Evolutionary conservation across 2,113 vertebrate species (phyloP), one percentile per base, ranked within the genome.

Genomic region (Thomomys bottae): DNA sequence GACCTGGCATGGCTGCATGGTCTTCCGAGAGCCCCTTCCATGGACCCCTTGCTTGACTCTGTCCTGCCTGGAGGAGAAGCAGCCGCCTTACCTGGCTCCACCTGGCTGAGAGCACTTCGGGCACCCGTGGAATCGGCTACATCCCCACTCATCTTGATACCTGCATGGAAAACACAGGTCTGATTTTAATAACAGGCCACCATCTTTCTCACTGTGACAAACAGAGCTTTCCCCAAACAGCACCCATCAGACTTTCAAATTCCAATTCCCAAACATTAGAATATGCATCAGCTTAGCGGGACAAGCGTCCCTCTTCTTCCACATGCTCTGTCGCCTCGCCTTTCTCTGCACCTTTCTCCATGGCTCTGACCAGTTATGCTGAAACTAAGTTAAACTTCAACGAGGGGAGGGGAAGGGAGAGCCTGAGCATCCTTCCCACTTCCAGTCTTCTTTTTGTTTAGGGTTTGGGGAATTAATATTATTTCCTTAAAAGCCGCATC

Each of bases 121-220:
- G 97, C 94, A 54, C 99, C 99, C 67, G 98, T 98, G 96, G 98
- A 98, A 95, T 99, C 98, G 76, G 98, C 98, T 2, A 98, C 95
- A 94, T 99, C 98, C 64, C 98, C 97, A 92, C 99, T 99, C 99
- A 99, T 99, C 98, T 99, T 99, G 98, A 99, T 98, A 98, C 98
- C 98, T 99, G 98, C 76, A 95, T 95, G 96, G 94, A 97, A 98
- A 98, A 98, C 98, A 98, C 97, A 98, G 14, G 14, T 15, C 98
- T 97, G 97, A 98, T 98, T 98, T 99, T 98, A 98, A 98, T 98
- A 98, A 97, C 97, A 97, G 97, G 98, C 98, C 98, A 98, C 96
- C 97, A 97, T 94, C 83, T 97, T 98, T 98, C 97, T 97, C 94
- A 96, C 97, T 97, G 92, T 95, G 96, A 97, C 94, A 97, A 94